phyloP scores from a whole-genome alignment of 2,888 invertebrate genomes.

The Drosophila lacicola region DNA sequence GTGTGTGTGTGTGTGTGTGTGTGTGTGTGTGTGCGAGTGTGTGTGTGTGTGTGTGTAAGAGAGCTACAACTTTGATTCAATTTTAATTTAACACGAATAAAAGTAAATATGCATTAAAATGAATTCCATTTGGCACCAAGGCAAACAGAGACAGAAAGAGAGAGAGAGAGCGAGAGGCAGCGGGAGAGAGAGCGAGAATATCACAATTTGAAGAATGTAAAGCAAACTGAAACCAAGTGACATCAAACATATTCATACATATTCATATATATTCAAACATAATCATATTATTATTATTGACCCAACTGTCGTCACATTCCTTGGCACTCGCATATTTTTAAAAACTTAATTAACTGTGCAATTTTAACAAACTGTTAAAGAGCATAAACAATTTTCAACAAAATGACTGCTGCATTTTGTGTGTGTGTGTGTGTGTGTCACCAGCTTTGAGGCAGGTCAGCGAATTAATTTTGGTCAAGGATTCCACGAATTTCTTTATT shows the following conservation, averaged over 20 bases:
- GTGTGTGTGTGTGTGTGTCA: background rate
- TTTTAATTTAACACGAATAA: slow-evolving; percentile 57
- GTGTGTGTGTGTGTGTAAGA: slow-evolving; percentile 7
- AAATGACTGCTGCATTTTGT: too few species aligned
- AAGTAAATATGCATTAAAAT: slow-evolving; percentile 61
- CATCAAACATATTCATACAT: slow-evolving; percentile 1
- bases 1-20: slow-evolving; percentile 7
- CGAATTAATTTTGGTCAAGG: slow-evolving; percentile 2
- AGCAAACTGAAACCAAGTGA: slow-evolving; percentile 8
- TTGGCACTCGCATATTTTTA: background rate
- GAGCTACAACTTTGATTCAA: slow-evolving; percentile 52
- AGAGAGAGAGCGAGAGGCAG: background rate
- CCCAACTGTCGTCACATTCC: slow-evolving; percentile 4
- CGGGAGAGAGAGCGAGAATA: background rate
- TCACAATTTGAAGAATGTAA: slow-evolving; percentile 1
- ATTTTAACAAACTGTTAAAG: background rate
- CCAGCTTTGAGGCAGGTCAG: slow-evolving; percentile 4
- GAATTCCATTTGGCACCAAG: slow-evolving; percentile 43
- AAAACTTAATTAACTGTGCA: slow-evolving; percentile 1
- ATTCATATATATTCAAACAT: slow-evolving; percentile 1
- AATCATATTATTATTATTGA: slow-evolving; percentile 36
- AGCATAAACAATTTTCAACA: background rate
- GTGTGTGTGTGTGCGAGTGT: slow-evolving; percentile 7
- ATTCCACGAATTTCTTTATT: background rate
- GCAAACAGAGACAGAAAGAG: slow-evolving; percentile 4